Evolutionary conservation across 2,113 vertebrate species (phyloP).

Genomic region (Pollachius pollachius): DNA sequence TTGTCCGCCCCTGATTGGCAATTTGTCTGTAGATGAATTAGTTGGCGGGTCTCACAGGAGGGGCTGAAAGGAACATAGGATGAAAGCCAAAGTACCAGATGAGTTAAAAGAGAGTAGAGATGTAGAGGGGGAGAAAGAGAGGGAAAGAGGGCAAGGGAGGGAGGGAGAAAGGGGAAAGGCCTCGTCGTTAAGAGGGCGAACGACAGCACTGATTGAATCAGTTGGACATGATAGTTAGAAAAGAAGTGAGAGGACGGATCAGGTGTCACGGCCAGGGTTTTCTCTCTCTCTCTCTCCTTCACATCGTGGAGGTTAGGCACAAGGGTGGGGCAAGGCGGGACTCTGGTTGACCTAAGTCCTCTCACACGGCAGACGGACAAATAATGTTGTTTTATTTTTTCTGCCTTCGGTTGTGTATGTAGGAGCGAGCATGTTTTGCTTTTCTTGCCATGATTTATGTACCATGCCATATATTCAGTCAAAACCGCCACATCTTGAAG

Average conservation of each 20-base stretch:
- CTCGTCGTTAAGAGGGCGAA: slow-evolving; percentile 17
- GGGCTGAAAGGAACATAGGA: slow-evolving; percentile 57
- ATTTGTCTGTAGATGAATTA: slow-evolving; percentile 72
- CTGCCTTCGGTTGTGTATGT: no score
- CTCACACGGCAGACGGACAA: no score
- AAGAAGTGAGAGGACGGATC: slow-evolving; percentile 25
- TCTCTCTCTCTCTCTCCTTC: slow-evolving; percentile 26
- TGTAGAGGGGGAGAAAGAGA: slow-evolving; percentile 18
- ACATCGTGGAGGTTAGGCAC: no score
- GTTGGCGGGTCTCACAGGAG: slow-evolving; percentile 64
- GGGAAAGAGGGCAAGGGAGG: slow-evolving; percentile 33
- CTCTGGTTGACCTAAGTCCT: no score
- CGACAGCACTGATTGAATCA: slow-evolving; percentile 48
- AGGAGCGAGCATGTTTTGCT: no score
- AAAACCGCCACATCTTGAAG: no score
- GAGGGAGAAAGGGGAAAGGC: not conserved
- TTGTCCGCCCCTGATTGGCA: slow-evolving; percentile 70
- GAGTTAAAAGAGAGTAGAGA: slow-evolving; percentile 50
- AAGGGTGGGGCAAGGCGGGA: no score
- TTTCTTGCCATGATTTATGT: no score
- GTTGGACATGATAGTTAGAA: slow-evolving; percentile 42
- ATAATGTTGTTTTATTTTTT: not conserved
- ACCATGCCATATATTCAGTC: no score
- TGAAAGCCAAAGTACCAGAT: slow-evolving; percentile 60
- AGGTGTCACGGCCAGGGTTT: slow-evolving; percentile 40